Base-by-base conservation (phyloP, 2,888 invertebrate genomes). In the Harpalus rufipes region DNA sequence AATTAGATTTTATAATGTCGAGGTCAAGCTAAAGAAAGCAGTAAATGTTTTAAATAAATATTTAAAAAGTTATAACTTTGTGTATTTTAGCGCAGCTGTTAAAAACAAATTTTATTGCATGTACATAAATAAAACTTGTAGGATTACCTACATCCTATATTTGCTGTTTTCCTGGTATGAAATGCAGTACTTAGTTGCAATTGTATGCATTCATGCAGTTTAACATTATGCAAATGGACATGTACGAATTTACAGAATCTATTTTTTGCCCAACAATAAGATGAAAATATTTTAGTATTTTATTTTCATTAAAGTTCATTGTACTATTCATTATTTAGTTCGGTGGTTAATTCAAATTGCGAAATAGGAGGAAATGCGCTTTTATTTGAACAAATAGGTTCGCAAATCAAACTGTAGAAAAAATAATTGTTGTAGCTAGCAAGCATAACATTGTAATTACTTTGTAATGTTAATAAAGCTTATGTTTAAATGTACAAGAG, bases 401-500 rank as follows among this genome's bases (percentile, higher is more conserved):
- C 68, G 14, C 32, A 68, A 59, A 16, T 32, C 65, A 32, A 25
- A 32, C 32, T 0, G 32, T 32, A 6, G 0, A 65, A 65, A 74
- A 74, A 39, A 14, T 68, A 32, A 68, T 68, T 68, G 68, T 74
- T 72, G 44, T 41, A 44, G 72, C 16, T 74, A 74, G 10, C 44
- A 18, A 74, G 14, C 72, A 74, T 74, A 74, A 74, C 72, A 18
- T 4, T 18, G 44, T 74, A 74, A 74, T 74, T 74, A 74, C 5
- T 74, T 18, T 44, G 44, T 74, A 74, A 74, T 74, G 72, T 74
- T 74, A 74, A 74, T 74, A 74, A 74, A 16, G 44, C 72, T 74
- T 44, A 51, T 74, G 72, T 74, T 74, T 16, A 18, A 65, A 74
- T 41, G 72, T 44, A 44, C 41, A 44, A 68, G 72, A 74, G 72